These are phyloP conservation scores for Hipposideros larvatus DNA, from an alignment of 2,797 vertebrate species.

Conservation along the genomic window DNA sequence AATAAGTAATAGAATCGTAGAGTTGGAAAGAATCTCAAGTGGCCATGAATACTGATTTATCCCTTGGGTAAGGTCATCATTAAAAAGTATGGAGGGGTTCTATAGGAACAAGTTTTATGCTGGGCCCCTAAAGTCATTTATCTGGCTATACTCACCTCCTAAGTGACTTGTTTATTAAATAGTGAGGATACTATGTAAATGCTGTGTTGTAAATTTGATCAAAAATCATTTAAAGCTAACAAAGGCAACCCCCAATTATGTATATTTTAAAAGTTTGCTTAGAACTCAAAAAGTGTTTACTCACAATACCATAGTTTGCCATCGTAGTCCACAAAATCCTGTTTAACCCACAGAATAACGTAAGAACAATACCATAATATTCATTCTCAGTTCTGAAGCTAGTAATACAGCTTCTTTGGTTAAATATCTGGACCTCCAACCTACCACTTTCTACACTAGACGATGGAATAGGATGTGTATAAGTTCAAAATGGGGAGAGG, in stretches of 20 bases:
- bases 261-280: slow-evolving; percentile 40
- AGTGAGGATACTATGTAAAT: background rate
- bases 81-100: background rate
- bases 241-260: background rate
- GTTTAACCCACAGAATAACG: background rate
- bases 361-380: background rate
- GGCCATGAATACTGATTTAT: background rate
- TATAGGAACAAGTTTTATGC: background rate
- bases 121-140: background rate
- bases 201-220: background rate
- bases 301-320: background rate
- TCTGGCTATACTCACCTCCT: background rate
- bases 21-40: slow-evolving; percentile 21
- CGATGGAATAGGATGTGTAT: background rate
- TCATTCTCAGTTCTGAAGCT: background rate
- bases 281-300: background rate
- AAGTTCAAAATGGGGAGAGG: background rate
- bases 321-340: background rate
- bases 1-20: slow-evolving; percentile 47
- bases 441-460: background rate
- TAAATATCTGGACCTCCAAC: background rate
- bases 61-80: background rate
- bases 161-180: slow-evolving; percentile 32
- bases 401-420: background rate
- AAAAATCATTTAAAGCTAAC: background rate